A percentile compares a stretch with the other conserved stretches of the same genome.
Evolutionary conservation across 2,888 invertebrate species (phyloP).

Genomic region (Lathronympha strigana): DNA sequence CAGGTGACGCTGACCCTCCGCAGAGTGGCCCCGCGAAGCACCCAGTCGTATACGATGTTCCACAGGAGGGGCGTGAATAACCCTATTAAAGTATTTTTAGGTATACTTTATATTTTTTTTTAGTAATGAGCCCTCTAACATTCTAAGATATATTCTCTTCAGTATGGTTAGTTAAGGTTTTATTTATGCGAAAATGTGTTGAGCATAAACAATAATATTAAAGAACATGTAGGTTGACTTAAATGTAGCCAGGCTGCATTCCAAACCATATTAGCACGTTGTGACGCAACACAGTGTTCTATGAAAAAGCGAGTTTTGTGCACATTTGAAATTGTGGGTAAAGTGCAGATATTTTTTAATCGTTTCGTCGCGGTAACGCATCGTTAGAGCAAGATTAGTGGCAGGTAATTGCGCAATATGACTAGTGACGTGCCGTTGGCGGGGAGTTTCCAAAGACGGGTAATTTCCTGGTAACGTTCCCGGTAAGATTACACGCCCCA

Average conservation of each 20-base stretch:
- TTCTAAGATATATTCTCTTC: too few species aligned
- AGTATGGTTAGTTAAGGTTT: too few species aligned
- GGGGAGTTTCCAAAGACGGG: conserved; percentile 9
- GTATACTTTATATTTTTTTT: too few species aligned
- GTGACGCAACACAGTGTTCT: conserved; percentile 49
- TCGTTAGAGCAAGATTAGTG: conserved; percentile 48
- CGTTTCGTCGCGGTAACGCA: conserved; percentile 38
- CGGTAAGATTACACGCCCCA: too few species aligned
- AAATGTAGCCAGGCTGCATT: conserved; percentile 54
- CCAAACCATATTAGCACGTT: conserved; percentile 56
- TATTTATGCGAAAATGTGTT: neutral
- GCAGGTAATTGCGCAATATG: conserved; percentile 55
- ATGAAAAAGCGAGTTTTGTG: conserved; percentile 46
- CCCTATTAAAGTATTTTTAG: too few species aligned
- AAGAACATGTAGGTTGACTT: conserved; percentile 45
- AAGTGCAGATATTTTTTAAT: conserved; percentile 35
- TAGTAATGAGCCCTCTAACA: too few species aligned
- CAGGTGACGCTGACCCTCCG: too few species aligned
- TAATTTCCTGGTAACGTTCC: too few species aligned
- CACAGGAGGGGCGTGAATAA: too few species aligned
- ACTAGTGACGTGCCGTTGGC: too few species aligned
- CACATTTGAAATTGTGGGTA: conserved; percentile 37
- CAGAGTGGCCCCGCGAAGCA: too few species aligned
- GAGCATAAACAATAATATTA: conserved; percentile 13
- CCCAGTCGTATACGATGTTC: too few species aligned